Evolutionary conservation across 2,797 vertebrate genomes (phyloP), one percentile per base, ranked within the genome.

Genomic region (Pseudochirops corinnae): DNA sequence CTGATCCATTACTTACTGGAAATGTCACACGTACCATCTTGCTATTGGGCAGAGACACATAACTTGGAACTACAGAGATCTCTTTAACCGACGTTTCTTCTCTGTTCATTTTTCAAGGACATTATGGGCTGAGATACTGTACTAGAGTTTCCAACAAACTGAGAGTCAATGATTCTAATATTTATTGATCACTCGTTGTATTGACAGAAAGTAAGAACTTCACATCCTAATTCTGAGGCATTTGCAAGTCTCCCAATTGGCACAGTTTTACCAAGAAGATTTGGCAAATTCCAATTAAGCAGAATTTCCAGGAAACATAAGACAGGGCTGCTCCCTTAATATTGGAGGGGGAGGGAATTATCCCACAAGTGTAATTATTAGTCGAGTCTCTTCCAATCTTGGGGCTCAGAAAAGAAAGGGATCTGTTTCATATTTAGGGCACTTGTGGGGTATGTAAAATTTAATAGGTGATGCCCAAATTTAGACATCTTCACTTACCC

Each of bases 31-130:
- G 97, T 55, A 93, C 46, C 28, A 46, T 90, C 82, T 29, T 95
- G 90, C 93, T 95, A 93, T 82, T 93, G 29, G 26, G 74, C 93
- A 97, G 90, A 96, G 96, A 97, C 96, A 93, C 93, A 67, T 95
- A 96, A 97, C 96, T 95, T 93, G 92, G 67, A 74, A 96, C 60
- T 39, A 24, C 94, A 94, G 91, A 52, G 53, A 39, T 82, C 0
- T 46, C n/a, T 82, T 46, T 82, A 46, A 82, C 21, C 18, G 46
- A 82, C 24, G 18, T 46, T 46, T 82, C 39, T 39, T 82, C 74
- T 82, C 74, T 82, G 67, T 82, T 24, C 39, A 46, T 24, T 82
- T 82, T 39, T 82, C 39, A 46, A 82, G 74, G 21, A 82, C 39
- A 46, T 46, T 82, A 46, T 82, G 21, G 0, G 2, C 18, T 82